phyloP scores from a whole-genome alignment of 1,140 invertebrate genomes.

The Sminthurides bifidus region DNA sequence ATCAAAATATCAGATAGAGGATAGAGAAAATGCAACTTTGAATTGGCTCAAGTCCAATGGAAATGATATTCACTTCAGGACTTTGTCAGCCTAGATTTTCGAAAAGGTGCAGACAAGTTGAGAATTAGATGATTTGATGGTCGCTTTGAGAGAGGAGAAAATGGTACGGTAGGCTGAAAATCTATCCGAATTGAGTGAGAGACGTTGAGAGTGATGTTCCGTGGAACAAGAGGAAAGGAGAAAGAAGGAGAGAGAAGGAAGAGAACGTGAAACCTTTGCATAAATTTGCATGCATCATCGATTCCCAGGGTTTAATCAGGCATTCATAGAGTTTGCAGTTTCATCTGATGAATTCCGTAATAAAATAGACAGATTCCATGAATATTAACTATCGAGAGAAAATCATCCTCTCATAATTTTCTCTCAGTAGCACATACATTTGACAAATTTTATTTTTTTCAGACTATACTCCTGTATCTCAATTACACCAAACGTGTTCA shows the following conservation, averaged over 20 bases:
- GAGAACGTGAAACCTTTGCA: slow-evolving; percentile 5
- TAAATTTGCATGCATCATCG: slow-evolving; percentile 26
- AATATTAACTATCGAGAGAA: slow-evolving; percentile 21
- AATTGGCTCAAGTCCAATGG: too few species aligned
- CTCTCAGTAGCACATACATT: too few species aligned
- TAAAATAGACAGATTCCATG: slow-evolving; percentile 22
- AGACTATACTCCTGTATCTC: too few species aligned
- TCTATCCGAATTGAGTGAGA: slow-evolving; percentile 11
- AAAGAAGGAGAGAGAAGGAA: slow-evolving; percentile 5
- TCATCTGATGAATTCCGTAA: slow-evolving; percentile 20
- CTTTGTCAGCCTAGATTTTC: too few species aligned
- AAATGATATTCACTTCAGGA: too few species aligned
- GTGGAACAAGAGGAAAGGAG: background rate
- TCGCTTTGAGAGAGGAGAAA: slow-evolving; percentile 4
- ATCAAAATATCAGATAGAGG: too few species aligned
- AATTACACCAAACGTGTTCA: too few species aligned
- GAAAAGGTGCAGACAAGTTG: slow-evolving; percentile 3
- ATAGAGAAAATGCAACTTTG: too few species aligned
- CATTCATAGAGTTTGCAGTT: slow-evolving; percentile 16
- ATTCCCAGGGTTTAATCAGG: slow-evolving; percentile 24
- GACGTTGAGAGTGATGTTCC: background rate
- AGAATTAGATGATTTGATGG: slow-evolving; percentile 9
- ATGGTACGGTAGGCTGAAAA: slow-evolving; percentile 3
- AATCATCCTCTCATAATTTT: slow-evolving; percentile 17
- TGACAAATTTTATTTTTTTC: too few species aligned